A percentile compares a stretch with the other conserved stretches of the same genome.
Conservation (phyloP, 2,113 vertebrate genomes). For the Circaetus cinerascens region DNA sequence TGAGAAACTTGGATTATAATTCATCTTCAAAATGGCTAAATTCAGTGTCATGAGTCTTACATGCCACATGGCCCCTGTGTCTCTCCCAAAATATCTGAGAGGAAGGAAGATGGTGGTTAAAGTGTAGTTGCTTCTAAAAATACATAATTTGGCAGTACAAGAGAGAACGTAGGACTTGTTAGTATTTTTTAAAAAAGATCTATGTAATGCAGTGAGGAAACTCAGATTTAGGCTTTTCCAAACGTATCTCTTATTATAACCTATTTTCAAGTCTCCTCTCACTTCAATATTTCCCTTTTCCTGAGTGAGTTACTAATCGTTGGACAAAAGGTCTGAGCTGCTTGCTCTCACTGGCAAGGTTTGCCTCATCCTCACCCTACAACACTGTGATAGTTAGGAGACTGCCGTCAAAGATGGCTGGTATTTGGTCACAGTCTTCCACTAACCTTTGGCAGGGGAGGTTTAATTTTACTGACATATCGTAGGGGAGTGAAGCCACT, state of each 20-base stretch:
- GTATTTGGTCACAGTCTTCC: neutral
- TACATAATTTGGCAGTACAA: neutral
- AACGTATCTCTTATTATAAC: neutral
- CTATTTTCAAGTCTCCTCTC: neutral
- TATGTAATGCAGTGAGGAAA: neutral
- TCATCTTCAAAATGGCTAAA: neutral
- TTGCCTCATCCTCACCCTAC: neutral
- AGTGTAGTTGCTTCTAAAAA: neutral
- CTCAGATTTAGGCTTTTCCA: neutral
- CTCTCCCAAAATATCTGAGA: neutral
- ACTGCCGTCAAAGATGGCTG: neutral
- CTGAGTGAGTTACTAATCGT: neutral
- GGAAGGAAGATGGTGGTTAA: neutral
- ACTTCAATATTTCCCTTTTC: neutral
- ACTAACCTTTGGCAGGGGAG: neutral
- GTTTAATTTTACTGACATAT: neutral
- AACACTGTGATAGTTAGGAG: neutral
- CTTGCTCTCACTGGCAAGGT: neutral
- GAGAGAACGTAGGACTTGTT: neutral
- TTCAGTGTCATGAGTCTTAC: neutral
- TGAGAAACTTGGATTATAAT: neutral
- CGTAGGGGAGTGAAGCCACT: neutral
- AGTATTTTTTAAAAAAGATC: neutral
- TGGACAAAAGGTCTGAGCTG: neutral
- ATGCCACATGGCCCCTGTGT: neutral